Evolutionary conservation across 2,888 invertebrate species (phyloP).

Genomic region (Megaustenia siamemsis): DNA sequence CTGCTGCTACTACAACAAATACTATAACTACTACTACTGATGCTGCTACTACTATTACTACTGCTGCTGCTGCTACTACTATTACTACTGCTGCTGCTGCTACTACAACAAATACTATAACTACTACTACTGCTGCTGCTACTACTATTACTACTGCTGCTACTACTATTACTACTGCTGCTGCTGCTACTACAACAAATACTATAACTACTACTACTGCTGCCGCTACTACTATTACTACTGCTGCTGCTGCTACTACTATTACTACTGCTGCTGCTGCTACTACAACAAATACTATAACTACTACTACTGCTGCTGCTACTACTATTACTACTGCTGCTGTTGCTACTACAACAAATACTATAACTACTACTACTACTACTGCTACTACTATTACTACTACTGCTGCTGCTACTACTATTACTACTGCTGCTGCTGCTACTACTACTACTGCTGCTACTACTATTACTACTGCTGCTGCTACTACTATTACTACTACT

Average conservation of each 20-base stretch:
- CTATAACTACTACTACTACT: background rate
- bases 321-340: conserved; percentile 26
- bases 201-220: conserved; percentile 17
- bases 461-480: background rate
- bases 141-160: background rate
- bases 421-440: background rate
- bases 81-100: too few relatives aligned
- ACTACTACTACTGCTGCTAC: background rate
- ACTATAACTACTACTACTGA: too few relatives aligned
- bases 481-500: background rate
- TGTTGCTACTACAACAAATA: too few relatives aligned
- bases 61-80: background rate
- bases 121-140: background rate
- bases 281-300: too few relatives aligned
- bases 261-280: background rate
- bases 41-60: background rate
- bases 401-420: background rate
- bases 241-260: background rate
- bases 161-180: background rate
- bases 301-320: background rate
- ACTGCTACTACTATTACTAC: background rate
- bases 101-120: too few relatives aligned
- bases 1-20: too few relatives aligned
- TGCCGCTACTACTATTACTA: background rate
- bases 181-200: too few relatives aligned